A percentile compares a stretch with the other conserved stretches of the same genome.
phyloP scores from a whole-genome alignment of 2,888 invertebrate species.

The Pyrgus malvae region DNA sequence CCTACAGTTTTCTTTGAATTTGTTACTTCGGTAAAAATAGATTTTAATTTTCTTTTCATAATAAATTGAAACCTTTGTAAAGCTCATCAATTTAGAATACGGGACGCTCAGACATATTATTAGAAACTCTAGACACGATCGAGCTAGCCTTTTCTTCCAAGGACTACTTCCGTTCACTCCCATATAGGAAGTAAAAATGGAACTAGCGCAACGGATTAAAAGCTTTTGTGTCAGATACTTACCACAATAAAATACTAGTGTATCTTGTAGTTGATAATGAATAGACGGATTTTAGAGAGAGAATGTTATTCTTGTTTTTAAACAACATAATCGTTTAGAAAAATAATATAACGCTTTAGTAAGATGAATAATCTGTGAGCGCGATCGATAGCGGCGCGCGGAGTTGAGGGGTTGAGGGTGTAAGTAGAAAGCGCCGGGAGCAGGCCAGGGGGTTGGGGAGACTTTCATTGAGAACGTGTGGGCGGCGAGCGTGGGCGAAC shows the following conservation, averaged over 20 bases:
- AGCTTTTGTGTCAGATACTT: neutral
- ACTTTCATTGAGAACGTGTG: constrained; percentile 87
- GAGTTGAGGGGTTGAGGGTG: constrained; percentile 38
- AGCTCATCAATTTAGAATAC: neutral
- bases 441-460: constrained; percentile 41
- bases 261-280: neutral
- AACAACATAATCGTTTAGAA: constrained; percentile 30
- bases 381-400: constrained; percentile 69
- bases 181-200: neutral
- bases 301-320: neutral
- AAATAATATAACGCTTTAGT: constrained; percentile 57
- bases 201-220: neutral
- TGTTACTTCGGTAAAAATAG: neutral
- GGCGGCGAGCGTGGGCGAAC: constrained; percentile 81
- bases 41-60: neutral
- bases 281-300: neutral
- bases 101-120: neutral
- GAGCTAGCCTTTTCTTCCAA: neutral
- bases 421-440: constrained; percentile 42
- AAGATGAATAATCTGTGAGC: constrained; percentile 76
- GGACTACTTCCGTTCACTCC: constrained; percentile 2
- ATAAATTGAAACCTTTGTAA: neutral
- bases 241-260: neutral
- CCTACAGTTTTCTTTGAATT: neutral
- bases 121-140: neutral